Evolutionary conservation across 2,113 vertebrate species (phyloP).

Genomic region (Mastomys coucha): DNA sequence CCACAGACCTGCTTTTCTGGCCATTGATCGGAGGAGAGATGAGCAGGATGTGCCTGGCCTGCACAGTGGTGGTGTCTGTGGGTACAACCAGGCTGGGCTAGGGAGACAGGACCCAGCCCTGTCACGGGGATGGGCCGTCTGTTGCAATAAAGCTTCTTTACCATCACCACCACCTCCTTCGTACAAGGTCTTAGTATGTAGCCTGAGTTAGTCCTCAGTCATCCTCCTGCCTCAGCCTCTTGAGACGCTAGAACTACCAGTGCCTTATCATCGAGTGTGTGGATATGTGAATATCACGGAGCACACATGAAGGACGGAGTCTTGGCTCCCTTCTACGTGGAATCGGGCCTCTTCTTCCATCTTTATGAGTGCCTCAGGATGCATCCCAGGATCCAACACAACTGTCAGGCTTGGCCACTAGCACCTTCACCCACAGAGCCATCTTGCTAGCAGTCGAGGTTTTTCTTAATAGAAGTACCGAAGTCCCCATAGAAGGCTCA

Average conservation of each 20-base stretch:
- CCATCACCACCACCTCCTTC: neutral
- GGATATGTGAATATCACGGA: neutral
- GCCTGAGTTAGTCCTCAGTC: neutral
- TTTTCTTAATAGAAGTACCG: neutral
- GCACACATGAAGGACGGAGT: neutral
- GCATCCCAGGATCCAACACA: neutral
- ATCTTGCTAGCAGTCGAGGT: neutral
- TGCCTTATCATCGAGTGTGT: neutral
- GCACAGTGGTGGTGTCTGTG: neutral
- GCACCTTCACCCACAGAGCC: neutral
- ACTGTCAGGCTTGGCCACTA: neutral
- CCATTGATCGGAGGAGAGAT: neutral
- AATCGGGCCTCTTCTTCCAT: neutral
- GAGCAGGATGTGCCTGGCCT: neutral
- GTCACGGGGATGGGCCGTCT: neutral
- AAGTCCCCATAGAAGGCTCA: neutral
- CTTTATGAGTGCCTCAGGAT: neutral
- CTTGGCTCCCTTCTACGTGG: neutral
- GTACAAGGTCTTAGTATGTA: neutral
- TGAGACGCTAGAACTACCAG: neutral
- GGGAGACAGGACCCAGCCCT: neutral
- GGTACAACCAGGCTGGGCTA: neutral
- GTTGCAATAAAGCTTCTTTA: neutral
- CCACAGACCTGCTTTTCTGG: neutral
- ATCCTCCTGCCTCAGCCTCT: neutral